Percentiles rank a stretch among this genome's conserved stretches.
Conservation (phyloP, 2,797 vertebrate genomes). For the Notolepis coatsorum region DNA sequence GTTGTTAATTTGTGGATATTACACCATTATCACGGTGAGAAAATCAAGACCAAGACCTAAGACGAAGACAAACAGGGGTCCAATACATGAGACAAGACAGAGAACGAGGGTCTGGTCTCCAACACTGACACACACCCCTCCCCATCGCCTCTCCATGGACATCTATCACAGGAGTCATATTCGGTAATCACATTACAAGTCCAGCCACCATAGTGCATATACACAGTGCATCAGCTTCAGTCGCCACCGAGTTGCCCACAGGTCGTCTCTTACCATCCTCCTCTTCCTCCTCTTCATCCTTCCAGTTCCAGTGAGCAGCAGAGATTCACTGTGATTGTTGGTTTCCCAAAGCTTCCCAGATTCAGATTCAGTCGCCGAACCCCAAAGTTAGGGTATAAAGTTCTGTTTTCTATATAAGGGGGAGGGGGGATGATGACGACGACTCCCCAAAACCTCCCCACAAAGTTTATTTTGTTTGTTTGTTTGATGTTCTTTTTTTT, state of each 20-base stretch:
- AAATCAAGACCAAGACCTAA: too few species aligned
- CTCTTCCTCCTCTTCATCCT: slow-evolving; percentile 4
- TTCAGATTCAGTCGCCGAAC: slow-evolving; percentile 1
- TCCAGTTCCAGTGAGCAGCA: slow-evolving; percentile 21
- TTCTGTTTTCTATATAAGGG: slow-evolving; percentile 12
- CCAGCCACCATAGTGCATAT: slow-evolving; percentile 65
- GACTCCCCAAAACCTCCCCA: background rate
- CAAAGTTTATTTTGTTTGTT: background rate
- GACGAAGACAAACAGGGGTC: too few species aligned
- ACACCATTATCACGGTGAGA: too few species aligned
- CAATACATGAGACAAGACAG: too few species aligned
- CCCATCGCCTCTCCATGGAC: too few species aligned
- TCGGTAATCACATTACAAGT: slow-evolving; percentile 35
- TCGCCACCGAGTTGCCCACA: slow-evolving; percentile 29
- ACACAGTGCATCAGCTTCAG: slow-evolving; percentile 56
- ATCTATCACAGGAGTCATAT: background rate
- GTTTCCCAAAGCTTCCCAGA: slow-evolving; percentile 7
- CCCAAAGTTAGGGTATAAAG: background rate
- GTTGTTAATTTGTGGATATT: too few species aligned
- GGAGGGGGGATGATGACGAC: too few species aligned
- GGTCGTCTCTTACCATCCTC: slow-evolving; percentile 13
- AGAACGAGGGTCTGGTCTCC: too few species aligned
- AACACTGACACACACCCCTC: too few species aligned
- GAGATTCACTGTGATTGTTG: slow-evolving; percentile 8
- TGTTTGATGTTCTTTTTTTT: background rate